A percentile compares a stretch with the other conserved stretches of the same genome.
phyloP scores from a whole-genome alignment of 1,140 invertebrate genomes.

The Coptotermes formosanus region DNA sequence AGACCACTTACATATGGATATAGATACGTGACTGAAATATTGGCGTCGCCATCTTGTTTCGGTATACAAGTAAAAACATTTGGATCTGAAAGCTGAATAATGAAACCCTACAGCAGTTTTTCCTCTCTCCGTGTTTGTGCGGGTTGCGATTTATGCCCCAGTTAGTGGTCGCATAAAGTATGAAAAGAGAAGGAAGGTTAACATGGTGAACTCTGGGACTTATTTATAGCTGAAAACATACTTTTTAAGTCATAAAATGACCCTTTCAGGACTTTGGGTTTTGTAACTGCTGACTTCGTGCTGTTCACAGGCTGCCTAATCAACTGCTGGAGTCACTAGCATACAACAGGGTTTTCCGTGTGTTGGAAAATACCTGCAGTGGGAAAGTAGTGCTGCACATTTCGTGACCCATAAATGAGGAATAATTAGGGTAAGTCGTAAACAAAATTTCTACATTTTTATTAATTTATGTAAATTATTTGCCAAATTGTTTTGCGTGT shows the following conservation, averaged over 20 bases:
- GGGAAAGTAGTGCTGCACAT: too few species aligned
- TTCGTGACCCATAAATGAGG: too few species aligned
- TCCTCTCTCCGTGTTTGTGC: neutral
- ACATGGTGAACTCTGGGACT: neutral
- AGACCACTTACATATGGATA: too few species aligned
- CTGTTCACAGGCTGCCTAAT: neutral
- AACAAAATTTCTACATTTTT: too few species aligned
- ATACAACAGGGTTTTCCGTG: too few species aligned
- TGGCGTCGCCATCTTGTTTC: neutral
- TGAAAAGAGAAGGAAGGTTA: neutral
- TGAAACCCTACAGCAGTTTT: neutral
- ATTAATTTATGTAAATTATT: too few species aligned
- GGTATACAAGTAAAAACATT: slow-evolving; percentile 3
- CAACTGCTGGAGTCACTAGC: neutral
- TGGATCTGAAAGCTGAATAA: neutral
- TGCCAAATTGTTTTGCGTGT: too few species aligned
- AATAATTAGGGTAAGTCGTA: too few species aligned
- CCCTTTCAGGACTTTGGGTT: neutral
- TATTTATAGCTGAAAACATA: slow-evolving; percentile 1
- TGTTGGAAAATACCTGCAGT: too few species aligned
- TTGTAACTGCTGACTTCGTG: slow-evolving; percentile 1
- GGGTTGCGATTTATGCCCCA: neutral
- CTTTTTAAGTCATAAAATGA: slow-evolving; percentile 1
- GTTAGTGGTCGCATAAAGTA: neutral
- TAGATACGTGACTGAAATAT: too few species aligned